phyloP scores from a whole-genome alignment of 2,888 invertebrate genomes.

The Leptinotarsa peninsularis region DNA sequence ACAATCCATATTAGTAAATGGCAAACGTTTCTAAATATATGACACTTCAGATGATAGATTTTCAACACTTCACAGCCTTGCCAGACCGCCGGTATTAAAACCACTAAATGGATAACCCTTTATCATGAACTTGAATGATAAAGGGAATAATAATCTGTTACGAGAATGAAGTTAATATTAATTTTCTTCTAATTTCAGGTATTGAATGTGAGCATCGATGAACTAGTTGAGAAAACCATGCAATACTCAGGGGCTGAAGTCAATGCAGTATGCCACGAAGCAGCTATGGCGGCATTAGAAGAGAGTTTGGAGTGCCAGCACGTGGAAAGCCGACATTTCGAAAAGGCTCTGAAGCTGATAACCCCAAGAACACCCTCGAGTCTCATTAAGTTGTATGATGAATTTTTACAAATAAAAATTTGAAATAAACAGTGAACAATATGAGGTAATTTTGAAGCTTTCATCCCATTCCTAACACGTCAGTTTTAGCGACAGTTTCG shows the following conservation, averaged over 20 bases:
- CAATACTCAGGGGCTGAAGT: slow-evolving; percentile 96
- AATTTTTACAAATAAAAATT: slow-evolving; percentile 66
- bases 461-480: too few relatives aligned
- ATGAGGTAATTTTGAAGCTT: too few relatives aligned
- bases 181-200: slow-evolving; percentile 46
- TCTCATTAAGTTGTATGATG: slow-evolving; percentile 79
- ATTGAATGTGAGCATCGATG: slow-evolving; percentile 74
- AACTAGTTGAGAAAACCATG: slow-evolving; percentile 77
- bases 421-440: neutral
- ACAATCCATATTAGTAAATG: too few relatives aligned
- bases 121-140: too few relatives aligned
- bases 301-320: slow-evolving; percentile 74
- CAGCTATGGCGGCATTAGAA: slow-evolving; percentile 87
- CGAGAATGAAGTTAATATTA: neutral
- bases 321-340: slow-evolving; percentile 80
- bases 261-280: slow-evolving; percentile 90
- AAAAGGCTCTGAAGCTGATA: slow-evolving; percentile 76
- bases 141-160: too few relatives aligned
- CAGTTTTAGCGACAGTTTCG: too few relatives aligned
- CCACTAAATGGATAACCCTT: too few relatives aligned
- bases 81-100: too few relatives aligned
- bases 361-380: slow-evolving; percentile 81
- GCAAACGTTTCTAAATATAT: too few relatives aligned
- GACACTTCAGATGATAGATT: too few relatives aligned
- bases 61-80: too few relatives aligned